A percentile compares a stretch with the other conserved stretches of the same genome.
Conservation (phyloP, 53 echinoderm and acorn worm species). For the Patiria pectinifera region DNA sequence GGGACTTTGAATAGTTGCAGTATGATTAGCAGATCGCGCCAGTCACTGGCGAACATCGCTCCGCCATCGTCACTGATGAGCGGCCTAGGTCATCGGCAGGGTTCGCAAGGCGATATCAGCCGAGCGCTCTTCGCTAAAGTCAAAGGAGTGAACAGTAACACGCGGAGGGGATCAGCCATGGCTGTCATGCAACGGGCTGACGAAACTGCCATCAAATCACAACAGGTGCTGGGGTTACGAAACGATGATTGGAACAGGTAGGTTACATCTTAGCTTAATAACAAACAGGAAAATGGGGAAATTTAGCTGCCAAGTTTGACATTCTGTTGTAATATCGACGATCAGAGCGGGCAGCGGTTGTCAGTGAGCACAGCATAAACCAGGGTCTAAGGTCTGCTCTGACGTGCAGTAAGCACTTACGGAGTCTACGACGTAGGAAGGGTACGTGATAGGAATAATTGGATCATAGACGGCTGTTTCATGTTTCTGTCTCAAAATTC, state of each 20-base stretch:
- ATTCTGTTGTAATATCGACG: neutral
- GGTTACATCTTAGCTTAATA: conserved; percentile 17
- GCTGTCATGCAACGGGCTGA: conserved; percentile 88
- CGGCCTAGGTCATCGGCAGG: conserved; percentile 31
- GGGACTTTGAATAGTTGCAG: conserved; percentile 14
- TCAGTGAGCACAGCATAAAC: neutral
- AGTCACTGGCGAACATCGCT: conserved; percentile 40
- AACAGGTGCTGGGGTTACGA: conserved; percentile 89
- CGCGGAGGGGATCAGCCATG: conserved; percentile 93
- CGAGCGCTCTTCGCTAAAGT: conserved; percentile 56
- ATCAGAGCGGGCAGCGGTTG: neutral
- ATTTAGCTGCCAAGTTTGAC: neutral
- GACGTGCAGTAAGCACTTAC: conserved; percentile 10
- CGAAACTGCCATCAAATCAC: conserved; percentile 87
- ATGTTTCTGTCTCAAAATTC: neutral
- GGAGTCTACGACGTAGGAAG: neutral
- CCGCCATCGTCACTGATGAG: conserved; percentile 22
- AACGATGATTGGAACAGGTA: conserved; percentile 98
- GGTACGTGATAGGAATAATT: conserved; percentile 24
- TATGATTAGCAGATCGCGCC: conserved; percentile 54
- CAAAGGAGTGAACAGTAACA: conserved; percentile 49
- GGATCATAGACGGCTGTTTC: conserved; percentile 21
- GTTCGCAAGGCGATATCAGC: conserved; percentile 63
- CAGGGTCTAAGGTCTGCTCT: conserved; percentile 48
- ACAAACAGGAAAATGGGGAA: neutral